Percentiles rank a stretch among this genome's conserved stretches.
Evolutionary conservation across 2,113 vertebrate genomes (phyloP).

Genomic region (Emberiza fucata): DNA sequence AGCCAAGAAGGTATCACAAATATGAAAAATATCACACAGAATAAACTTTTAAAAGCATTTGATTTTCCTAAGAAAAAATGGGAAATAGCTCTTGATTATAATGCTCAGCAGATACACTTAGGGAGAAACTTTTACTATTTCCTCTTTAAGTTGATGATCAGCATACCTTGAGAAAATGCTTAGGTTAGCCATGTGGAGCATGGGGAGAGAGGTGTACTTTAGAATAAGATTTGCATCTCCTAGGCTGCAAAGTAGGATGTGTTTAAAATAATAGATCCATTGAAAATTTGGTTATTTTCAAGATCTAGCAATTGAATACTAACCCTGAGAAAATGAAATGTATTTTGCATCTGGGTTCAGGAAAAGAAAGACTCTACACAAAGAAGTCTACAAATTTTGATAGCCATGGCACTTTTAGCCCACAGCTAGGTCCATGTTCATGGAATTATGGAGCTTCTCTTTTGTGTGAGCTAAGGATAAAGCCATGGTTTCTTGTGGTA

Average conservation of each 20-base stretch:
- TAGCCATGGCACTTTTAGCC: neutral
- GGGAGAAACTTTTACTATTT: neutral
- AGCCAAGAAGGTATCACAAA: neutral
- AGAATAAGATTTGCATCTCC: neutral
- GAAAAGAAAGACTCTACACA: neutral
- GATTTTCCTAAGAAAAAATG: neutral
- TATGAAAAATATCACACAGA: neutral
- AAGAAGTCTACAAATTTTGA: neutral
- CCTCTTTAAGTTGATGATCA: neutral
- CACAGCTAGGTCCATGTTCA: neutral
- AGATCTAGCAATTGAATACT: neutral
- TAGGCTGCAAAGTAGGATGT: neutral
- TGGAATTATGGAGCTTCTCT: neutral
- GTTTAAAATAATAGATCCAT: rapidly evolving
- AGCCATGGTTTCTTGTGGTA: neutral
- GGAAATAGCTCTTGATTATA: neutral
- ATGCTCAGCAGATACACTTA: neutral
- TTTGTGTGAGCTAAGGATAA: neutral
- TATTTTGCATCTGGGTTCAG: neutral
- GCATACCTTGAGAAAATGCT: neutral
- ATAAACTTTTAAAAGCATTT: neutral
- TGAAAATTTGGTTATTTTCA: neutral
- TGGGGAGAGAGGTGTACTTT: neutral
- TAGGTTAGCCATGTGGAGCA: neutral
- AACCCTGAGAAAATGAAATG: neutral